These are phyloP conservation scores for Nothoprocta perdicaria DNA, from an alignment of 2,113 vertebrate genomes.

Conservation along the genomic window DNA sequence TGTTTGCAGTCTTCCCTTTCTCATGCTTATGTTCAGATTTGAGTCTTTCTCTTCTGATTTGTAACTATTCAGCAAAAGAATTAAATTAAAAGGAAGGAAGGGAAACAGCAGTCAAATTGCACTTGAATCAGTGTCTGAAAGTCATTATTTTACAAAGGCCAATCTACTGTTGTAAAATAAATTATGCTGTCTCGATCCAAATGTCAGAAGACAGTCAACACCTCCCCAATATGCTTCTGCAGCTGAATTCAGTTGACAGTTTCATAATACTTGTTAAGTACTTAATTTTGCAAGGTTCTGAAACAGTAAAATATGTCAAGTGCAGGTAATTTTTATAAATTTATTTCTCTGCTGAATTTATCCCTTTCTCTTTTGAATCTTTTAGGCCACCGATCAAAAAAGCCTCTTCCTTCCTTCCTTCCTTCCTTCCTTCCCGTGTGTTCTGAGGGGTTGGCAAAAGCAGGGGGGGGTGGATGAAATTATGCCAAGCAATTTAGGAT, in stretches of 20 bases:
- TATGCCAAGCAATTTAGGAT: background rate
- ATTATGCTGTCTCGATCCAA: constrained; percentile 1
- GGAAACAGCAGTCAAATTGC: background rate
- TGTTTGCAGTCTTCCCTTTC: background rate
- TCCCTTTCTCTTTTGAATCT: background rate
- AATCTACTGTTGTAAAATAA: background rate
- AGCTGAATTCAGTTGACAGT: background rate
- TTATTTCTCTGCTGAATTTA: background rate
- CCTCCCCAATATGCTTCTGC: background rate
- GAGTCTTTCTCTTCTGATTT: background rate
- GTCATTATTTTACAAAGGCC: background rate
- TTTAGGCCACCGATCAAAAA: background rate
- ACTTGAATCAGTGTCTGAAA: constrained; percentile 17
- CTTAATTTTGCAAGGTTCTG: background rate
- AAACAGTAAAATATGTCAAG: background rate
- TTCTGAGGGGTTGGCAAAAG: background rate
- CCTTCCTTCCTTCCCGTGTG: background rate
- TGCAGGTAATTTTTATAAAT: background rate
- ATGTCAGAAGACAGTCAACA: background rate
- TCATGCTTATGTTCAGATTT: background rate
- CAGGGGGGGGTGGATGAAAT: background rate
- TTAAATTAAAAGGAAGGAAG: constrained; percentile 7
- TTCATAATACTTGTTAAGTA: background rate
- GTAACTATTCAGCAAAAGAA: background rate
- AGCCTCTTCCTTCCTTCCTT: too few relatives aligned